These are phyloP conservation scores for Trichopria drosophilae DNA, from an alignment of 2,888 invertebrate species.

Conservation along the genomic window DNA sequence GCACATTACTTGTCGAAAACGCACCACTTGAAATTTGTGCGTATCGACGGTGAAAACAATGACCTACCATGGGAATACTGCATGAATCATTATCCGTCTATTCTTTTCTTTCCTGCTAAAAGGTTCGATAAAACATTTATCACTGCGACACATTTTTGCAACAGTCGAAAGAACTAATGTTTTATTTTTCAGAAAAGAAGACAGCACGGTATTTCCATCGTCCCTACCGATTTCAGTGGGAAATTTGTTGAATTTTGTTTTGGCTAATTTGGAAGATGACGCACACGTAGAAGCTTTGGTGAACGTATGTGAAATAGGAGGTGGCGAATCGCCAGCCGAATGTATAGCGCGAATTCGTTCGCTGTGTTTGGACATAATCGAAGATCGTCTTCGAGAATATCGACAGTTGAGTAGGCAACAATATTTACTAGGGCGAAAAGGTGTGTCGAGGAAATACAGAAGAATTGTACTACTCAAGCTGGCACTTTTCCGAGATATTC, in stretches of 20 bases:
- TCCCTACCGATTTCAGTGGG: slow-evolving; percentile 66
- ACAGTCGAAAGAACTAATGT: background rate
- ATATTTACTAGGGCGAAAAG: slow-evolving; percentile 9
- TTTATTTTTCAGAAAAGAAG: slow-evolving; percentile 64
- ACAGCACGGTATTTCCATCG: slow-evolving; percentile 71
- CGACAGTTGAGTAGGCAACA: slow-evolving; percentile 44
- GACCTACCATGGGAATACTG: slow-evolving; percentile 87
- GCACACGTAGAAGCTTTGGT: slow-evolving; percentile 52
- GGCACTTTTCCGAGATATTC: slow-evolving; percentile 49
- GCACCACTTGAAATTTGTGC: slow-evolving; percentile 63
- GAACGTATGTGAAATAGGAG: slow-evolving; percentile 50
- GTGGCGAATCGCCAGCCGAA: slow-evolving; percentile 46
- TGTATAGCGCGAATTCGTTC: slow-evolving; percentile 50
- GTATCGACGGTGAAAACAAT: slow-evolving; percentile 81
- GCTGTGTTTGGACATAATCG: slow-evolving; percentile 52
- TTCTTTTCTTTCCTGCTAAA: slow-evolving; percentile 77
- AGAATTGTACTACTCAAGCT: slow-evolving; percentile 49
- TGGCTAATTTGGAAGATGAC: slow-evolving; percentile 67
- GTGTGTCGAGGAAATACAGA: background rate
- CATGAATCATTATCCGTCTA: slow-evolving; percentile 76
- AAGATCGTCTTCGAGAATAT: slow-evolving; percentile 45
- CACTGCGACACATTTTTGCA: background rate
- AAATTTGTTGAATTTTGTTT: slow-evolving; percentile 72
- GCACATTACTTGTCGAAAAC: slow-evolving; percentile 66
- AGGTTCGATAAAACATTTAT: slow-evolving; percentile 62